phyloP scores from a whole-genome alignment of 2,888 invertebrate species.

The Nomada ferruginata region DNA sequence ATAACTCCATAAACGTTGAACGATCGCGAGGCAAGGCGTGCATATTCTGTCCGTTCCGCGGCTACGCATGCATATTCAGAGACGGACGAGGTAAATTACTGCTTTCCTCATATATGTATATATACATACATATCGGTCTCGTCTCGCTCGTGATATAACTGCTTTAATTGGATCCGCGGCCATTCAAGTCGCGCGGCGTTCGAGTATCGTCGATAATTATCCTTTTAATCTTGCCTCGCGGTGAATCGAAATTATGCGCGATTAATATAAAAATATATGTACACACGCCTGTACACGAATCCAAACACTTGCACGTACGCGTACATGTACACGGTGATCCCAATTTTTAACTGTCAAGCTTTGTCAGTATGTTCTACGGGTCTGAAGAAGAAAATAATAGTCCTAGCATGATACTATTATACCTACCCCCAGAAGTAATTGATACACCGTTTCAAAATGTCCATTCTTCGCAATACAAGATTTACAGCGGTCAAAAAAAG shows the following conservation, averaged over 20 bases:
- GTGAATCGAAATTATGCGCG: conserved; percentile 51
- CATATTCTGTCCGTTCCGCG: conserved; percentile 17
- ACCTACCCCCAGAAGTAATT: too few relatives aligned
- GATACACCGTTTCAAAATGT: too few relatives aligned
- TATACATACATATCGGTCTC: conserved; percentile 9
- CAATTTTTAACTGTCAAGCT: too few relatives aligned
- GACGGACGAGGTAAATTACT: conserved; percentile 42
- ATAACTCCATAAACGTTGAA: conserved; percentile 28
- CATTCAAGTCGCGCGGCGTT: conserved; percentile 47
- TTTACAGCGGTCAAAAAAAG: too few relatives aligned
- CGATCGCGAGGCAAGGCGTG: conserved; percentile 1
- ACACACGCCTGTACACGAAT: background rate
- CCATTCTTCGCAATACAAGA: too few relatives aligned
- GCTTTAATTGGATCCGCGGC: conserved; percentile 58
- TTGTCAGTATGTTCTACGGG: too few relatives aligned
- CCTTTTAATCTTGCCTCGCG: conserved; percentile 50
- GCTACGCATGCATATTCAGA: conserved; percentile 27
- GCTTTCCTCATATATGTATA: conserved; percentile 36
- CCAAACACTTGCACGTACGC: background rate
- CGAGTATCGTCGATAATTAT: conserved; percentile 58
- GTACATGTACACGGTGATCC: background rate
- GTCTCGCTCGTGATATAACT: conserved; percentile 24
- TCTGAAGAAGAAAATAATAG: too few relatives aligned
- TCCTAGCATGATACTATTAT: too few relatives aligned
- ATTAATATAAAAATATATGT: conserved; percentile 46